Evolutionary conservation across 2,113 vertebrate species (phyloP).

Genomic region (Syrrhaptes paradoxus): DNA sequence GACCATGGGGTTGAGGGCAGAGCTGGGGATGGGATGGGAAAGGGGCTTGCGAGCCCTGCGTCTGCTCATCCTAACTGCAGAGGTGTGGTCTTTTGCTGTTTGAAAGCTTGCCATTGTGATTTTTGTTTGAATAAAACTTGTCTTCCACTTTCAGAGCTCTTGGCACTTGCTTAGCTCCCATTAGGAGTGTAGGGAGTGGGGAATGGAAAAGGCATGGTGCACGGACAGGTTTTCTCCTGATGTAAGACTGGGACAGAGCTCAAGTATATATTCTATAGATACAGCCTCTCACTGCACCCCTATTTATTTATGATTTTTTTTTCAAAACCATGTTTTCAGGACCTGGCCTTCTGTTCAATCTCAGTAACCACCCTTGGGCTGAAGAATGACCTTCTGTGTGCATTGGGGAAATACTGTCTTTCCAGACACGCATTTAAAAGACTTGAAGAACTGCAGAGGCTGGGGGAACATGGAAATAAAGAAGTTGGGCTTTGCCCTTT

Average conservation of each 20-base stretch:
- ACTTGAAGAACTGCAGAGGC: neutral
- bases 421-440: neutral
- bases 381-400: neutral
- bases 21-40: neutral
- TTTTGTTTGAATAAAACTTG: neutral
- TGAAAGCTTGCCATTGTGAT: neutral
- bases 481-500: neutral
- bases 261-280: neutral
- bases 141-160: neutral
- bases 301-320: neutral
- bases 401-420: neutral
- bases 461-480: neutral
- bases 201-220: neutral
- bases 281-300: neutral
- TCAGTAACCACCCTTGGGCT: neutral
- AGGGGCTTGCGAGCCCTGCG: fast-evolving
- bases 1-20: fast-evolving
- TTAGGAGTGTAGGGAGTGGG: too few relatives aligned
- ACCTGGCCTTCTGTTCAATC: neutral
- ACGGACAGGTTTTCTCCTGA: neutral
- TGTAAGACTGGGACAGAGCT: neutral
- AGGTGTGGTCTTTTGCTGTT: neutral
- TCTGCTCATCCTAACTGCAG: too few relatives aligned
- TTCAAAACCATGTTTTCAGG: neutral
- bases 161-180: neutral